Base-by-base conservation (phyloP, 1,140 invertebrate species). In the Stenopsyche tienmushanensis region DNA sequence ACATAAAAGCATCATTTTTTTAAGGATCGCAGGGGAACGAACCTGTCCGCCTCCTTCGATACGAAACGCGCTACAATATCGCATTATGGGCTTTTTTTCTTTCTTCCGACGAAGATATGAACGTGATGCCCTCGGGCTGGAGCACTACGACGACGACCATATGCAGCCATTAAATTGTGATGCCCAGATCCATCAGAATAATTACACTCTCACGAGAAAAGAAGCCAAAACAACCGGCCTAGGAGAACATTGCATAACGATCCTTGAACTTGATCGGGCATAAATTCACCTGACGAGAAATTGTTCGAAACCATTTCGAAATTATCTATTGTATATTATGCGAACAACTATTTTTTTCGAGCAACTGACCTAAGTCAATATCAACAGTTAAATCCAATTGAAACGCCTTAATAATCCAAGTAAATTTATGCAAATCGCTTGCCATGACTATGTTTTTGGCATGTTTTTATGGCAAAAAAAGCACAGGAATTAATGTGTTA, bases 51-150 rank as follows among this genome's bases (percentile, higher is more conserved):
- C 29, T 34, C 29, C 29, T 5, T 34, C 29, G 13, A 34, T 34
- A 34, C 5, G 29, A 34, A 5, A 5, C 5, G 29, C 5, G 29
- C 13, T 34, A 47, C 18, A 18, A 47, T 47, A 47, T 47, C 24
- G 15, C 29, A 23, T 60, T 47, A 20, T 41, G 18, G 9, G n/a
- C 17, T 60, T 47, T 21, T 60, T 60, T 60, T 45, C 24, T 60
- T 26, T 54, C 18, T 10, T 24, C 26, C 25, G 7, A 8, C 44
- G 44, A 47, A n/a, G n/a, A n/a, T n/a, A n/a, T n/a, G n/a, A n/a
- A 57, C 54, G 54, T 57, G 54, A 57, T 57, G 54, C 54, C 54
- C 39, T 25, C 17, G 54, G 54, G 54, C 41, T 60, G 41, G 24
- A 60, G 41, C 42, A 47, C 57, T 41, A 26, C 57, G 29, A 42